phyloP scores from a whole-genome alignment of 2,797 vertebrate genomes.

The Salarias fasciatus region DNA sequence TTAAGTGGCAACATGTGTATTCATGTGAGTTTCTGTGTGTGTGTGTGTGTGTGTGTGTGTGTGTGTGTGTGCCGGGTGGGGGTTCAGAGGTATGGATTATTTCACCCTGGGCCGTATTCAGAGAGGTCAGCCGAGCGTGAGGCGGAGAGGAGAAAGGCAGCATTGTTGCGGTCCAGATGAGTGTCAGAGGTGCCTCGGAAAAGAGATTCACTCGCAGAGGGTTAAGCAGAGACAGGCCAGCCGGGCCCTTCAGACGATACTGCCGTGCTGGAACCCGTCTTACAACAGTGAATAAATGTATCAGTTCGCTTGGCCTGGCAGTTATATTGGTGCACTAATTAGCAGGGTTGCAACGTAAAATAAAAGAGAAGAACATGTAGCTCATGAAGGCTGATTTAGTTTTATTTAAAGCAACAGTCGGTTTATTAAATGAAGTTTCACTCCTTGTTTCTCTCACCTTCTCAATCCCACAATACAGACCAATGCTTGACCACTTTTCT shows the following conservation, averaged over 20 bases:
- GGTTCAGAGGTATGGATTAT: conserved; percentile 74
- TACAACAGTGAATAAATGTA: conserved; percentile 45
- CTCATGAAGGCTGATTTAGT: neutral
- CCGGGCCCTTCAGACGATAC: conserved; percentile 48
- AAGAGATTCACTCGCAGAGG: conserved; percentile 70
- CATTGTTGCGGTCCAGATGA: conserved; percentile 78
- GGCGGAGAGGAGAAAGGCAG: conserved; percentile 77
- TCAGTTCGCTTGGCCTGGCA: conserved; percentile 45
- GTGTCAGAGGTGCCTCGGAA: conserved; percentile 69
- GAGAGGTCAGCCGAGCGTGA: conserved; percentile 72
- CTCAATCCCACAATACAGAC: no score
- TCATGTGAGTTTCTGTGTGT: conserved; percentile 39
- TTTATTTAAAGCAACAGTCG: conserved; percentile 1
- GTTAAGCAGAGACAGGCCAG: conserved; percentile 70
- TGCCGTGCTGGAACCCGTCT: conserved; percentile 30
- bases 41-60: conserved; percentile 32
- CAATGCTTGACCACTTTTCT: neutral
- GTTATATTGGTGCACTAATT: conserved; percentile 13
- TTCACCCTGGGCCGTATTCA: conserved; percentile 74
- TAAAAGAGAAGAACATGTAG: neutral
- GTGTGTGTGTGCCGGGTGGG: conserved; percentile 41
- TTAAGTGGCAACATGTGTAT: conserved; percentile 49
- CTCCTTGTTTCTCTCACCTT: no score
- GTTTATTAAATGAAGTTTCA: neutral
- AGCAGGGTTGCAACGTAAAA: neutral